Conservation (phyloP, 1,140 invertebrate species). For the Whitmania pigra region DNA sequence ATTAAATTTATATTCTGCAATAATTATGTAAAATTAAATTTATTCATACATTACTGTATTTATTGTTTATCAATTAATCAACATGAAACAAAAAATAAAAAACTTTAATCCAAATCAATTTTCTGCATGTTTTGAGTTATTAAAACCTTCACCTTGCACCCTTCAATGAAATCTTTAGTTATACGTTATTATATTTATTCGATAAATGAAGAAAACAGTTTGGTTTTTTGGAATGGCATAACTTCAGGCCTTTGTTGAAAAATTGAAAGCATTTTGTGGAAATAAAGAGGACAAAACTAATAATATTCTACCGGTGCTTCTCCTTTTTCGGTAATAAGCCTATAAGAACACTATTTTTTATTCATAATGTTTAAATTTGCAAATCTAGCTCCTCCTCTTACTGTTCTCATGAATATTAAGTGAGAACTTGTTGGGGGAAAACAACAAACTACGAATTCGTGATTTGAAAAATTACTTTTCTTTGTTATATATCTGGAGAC, state of each 20-base stretch:
- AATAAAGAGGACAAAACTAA: too few species aligned
- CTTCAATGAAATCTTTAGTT: neutral
- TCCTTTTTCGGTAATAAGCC: too few species aligned
- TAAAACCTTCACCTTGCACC: neutral
- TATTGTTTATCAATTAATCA: neutral
- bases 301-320: too few species aligned
- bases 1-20: neutral
- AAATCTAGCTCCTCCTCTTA: neutral
- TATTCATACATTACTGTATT: neutral
- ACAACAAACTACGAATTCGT: neutral
- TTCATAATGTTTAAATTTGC: too few species aligned
- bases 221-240: neutral
- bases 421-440: neutral
- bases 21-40: neutral
- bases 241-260: neutral
- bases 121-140: neutral
- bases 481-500: slow-evolving; percentile 1
- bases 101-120: neutral
- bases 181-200: too few species aligned
- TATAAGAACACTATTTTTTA: too few species aligned
- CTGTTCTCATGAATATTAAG: neutral
- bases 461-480: neutral
- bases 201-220: neutral
- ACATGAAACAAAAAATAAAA: neutral
- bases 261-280: too few species aligned